Base-by-base conservation (phyloP, 1,140 invertebrate genomes). In the Heliconius congener region DNA sequence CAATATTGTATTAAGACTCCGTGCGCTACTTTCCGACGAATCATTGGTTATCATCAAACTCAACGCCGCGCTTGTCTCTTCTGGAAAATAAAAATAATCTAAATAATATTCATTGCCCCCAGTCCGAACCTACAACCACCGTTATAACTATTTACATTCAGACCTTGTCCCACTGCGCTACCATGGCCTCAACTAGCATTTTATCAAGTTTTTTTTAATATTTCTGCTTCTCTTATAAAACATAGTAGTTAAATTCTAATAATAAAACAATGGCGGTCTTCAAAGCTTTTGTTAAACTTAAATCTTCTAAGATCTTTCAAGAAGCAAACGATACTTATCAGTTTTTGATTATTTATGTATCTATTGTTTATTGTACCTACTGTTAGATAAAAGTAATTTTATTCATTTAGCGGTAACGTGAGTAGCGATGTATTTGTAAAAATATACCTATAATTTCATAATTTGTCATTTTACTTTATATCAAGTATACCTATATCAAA, bases 261-360 rank as follows among this genome's bases (percentile, higher is more conserved):
- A 57, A 57, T 66, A 66, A 66, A 66, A 66, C 60, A 66, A 66
- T 66, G 60, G 27, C 27, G 5, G 27, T 66, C 9, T 9, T 66
- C 27, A 66, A 66, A 16, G 2, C 60, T 66, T 66, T 66, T 66
- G 60, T 66, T 27, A 27, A 30, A 16, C n/a, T n/a, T 37, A 74
- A 74, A 66, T 66, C 60, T 66, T 66, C 0, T 27, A 66, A 30
- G 27, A 66, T 66, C 60, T 66, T 30, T 66, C 60, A 66, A 66
- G 19, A 23, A n/a, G 60, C 27, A 6, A 66, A 66, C 13, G 60
- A 30, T 66, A 66, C 27, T 66, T 66, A 66, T 66, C 27, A 30
- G 23, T 30, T 66, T 66, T 66, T 30, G 60, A 27, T 66, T 18
- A 66, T 66, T 66, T 66, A 66, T 30, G 60, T 66, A 13, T 30